Base-by-base conservation (phyloP, 2,888 invertebrate species). In the Leptopilina drosophilae region DNA sequence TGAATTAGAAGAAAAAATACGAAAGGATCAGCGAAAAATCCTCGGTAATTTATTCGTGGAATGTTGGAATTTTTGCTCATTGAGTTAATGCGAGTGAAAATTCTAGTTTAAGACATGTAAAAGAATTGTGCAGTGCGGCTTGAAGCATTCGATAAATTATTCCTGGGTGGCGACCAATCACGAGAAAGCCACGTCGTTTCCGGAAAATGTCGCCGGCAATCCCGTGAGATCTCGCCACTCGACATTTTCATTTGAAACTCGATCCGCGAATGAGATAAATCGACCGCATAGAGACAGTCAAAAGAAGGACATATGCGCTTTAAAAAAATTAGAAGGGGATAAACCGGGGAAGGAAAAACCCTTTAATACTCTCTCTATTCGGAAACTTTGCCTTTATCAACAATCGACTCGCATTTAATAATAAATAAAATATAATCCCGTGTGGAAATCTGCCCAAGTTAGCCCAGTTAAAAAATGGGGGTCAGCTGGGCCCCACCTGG, bases 91-190 rank as follows among this genome's bases (percentile, higher is more conserved):
- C 15, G 15, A 67, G 66, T 67, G 66, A 20, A 67, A 67, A 64
- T 62, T n/a, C 62, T 62, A 67, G 15, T 42, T 67, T 46, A 67
- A 15, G 46, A 46, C 67, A n/a, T 20, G 46, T 11, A 20, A 49
- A 67, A 12, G 67, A 67, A 49, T 67, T 67, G 67, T 42, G 46
- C 67, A 46, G 33, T 6, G 20, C 46, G 46, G 46, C 67, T 46
- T 49, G 42, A 67, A 67, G 46, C 42, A 20, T 65, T 49, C 67
- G 46, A 67, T 67, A 67, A 67, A 67, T 67, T 67, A 67, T 67
- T 67, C 67, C 67, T 67, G 67, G 15, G 1, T 42, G 40, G 40
- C 67, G 67, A 49, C 67, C 67, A 67, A 67, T 67, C 67, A 11
- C 46, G 67, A 67, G 46, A 67, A 67, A 67, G 67, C 67, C 67